Evolutionary conservation across 2,888 invertebrate species (phyloP).

Genomic region (Cabera pusaria): DNA sequence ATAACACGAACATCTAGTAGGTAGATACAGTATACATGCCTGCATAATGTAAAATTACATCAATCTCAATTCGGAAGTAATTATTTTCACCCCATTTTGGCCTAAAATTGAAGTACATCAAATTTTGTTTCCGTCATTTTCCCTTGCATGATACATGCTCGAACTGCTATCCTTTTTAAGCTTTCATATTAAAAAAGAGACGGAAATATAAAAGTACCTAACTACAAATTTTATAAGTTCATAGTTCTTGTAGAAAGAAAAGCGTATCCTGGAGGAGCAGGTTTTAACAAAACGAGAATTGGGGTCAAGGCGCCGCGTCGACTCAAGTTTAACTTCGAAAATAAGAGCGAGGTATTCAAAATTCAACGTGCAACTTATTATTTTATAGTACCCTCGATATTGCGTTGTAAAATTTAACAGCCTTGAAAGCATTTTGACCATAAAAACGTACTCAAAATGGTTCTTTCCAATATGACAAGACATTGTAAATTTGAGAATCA

Average conservation of each 20-base stretch:
- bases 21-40: too few relatives aligned
- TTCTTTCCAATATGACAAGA: conserved; percentile 34
- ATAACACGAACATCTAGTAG: conserved; percentile 37
- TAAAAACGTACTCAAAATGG: conserved; percentile 25
- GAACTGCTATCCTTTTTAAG: conserved; percentile 43
- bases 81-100: conserved; percentile 2
- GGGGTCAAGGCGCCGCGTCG: conserved; percentile 50
- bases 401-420: conserved; percentile 29
- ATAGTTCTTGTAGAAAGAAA: conserved; percentile 42
- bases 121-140: conserved; percentile 64
- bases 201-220: too few relatives aligned
- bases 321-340: conserved; percentile 24
- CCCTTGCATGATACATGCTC: conserved; percentile 60
- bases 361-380: conserved; percentile 18
- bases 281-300: conserved; percentile 48
- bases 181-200: conserved; percentile 29
- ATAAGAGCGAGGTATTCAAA: conserved; percentile 17
- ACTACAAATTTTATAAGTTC: too few relatives aligned
- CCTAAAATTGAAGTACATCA: conserved; percentile 72
- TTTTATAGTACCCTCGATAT: conserved; percentile 25
- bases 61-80: conserved; percentile 7
- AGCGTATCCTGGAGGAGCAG: conserved; percentile 52
- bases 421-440: conserved; percentile 26
- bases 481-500: conserved; percentile 42
- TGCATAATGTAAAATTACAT: conserved; percentile 40